Evolutionary conservation across 2,797 vertebrate genomes (phyloP), one percentile per base, ranked within the genome.

Genomic region (Simalia tracyae): DNA sequence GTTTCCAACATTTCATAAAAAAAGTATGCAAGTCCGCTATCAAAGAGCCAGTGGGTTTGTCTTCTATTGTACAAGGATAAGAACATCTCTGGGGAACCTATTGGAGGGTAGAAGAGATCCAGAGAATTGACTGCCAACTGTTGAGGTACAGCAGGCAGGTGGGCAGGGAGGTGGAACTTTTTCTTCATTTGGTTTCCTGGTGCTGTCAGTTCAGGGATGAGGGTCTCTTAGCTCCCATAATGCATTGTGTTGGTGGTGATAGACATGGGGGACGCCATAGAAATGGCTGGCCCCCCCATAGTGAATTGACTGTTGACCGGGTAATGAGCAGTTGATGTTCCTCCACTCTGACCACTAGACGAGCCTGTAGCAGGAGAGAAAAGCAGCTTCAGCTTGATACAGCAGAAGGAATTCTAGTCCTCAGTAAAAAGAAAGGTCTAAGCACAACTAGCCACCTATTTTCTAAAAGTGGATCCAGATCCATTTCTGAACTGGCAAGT

Each of bases 171-270:
- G 93, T 84, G 68, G 84, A 57, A 64, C n/a, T 91, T 90, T 72
- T 86, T 94, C 96, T 92, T 96, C 96, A 96, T 97, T 97, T 97
- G 97, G 97, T 97, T 97, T 97, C 96, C 96, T 97, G 97, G 95
- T 95, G 95, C 96, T 96, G 96, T 95, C 94, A 96, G 96, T 95
- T 95, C 87, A 84, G 17, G 89, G 92, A 92, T 12, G 54, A 61
- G 31, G 86, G 91, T 72, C 84, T 92, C 97, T 98, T 98, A 99
- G 98, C 98, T 99, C 94, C 99, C 98, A 59, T 99, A 99, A 98
- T 99, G 99, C 98, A 99, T 98, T 96, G 99, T 99, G 98, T 99
- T 99, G 98, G 98, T 99, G 92, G 98, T 98, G 97, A 99, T 98
- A 95, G 98, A 98, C 98, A 99, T 98, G 9, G 99, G 99, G 0